These are phyloP conservation scores for Drosophila jambulina DNA, from an alignment of 1,140 invertebrate species.

Conservation along the genomic window DNA sequence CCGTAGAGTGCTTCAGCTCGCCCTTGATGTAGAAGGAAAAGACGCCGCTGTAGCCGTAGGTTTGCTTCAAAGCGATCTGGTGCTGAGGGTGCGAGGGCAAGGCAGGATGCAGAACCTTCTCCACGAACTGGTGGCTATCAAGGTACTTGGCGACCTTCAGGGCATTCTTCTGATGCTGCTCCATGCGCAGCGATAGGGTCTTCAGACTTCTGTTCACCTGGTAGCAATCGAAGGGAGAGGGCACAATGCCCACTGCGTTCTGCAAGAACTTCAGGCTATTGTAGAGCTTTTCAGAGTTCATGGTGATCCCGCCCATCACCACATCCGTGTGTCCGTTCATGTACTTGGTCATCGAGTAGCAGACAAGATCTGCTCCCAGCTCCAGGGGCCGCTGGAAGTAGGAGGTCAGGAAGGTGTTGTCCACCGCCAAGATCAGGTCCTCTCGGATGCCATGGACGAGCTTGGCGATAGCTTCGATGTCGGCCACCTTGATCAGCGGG, in stretches of 20 bases:
- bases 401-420: conserved; percentile 99
- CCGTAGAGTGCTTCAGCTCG: conserved; percentile 90
- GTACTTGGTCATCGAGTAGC: conserved; percentile 98
- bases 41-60: conserved; percentile 96
- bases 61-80: conserved; percentile 92
- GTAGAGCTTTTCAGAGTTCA: conserved; percentile 90
- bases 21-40: conserved; percentile 95
- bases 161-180: conserved; percentile 93
- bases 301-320: conserved; percentile 96
- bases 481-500: conserved; percentile 95
- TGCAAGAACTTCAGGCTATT: conserved; percentile 93
- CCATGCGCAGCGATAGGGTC: conserved; percentile 96
- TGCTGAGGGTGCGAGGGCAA: conserved; percentile 97
- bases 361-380: conserved; percentile 95
- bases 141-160: conserved; percentile 92
- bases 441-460: conserved; percentile 87
- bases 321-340: conserved; percentile 99
- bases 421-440: conserved; percentile 94
- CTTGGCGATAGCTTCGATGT: conserved; percentile 92
- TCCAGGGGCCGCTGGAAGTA: conserved; percentile 97
- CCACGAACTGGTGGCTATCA: conserved; percentile 91
- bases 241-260: conserved; percentile 96
- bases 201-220: conserved; percentile 97
- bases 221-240: conserved; percentile 98
- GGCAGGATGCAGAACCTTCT: conserved; percentile 94